A percentile compares a stretch with the other conserved stretches of the same genome.
These are phyloP conservation scores for Dendrolimus pini DNA, from an alignment of 2,888 invertebrate species.

Conservation along the genomic window DNA sequence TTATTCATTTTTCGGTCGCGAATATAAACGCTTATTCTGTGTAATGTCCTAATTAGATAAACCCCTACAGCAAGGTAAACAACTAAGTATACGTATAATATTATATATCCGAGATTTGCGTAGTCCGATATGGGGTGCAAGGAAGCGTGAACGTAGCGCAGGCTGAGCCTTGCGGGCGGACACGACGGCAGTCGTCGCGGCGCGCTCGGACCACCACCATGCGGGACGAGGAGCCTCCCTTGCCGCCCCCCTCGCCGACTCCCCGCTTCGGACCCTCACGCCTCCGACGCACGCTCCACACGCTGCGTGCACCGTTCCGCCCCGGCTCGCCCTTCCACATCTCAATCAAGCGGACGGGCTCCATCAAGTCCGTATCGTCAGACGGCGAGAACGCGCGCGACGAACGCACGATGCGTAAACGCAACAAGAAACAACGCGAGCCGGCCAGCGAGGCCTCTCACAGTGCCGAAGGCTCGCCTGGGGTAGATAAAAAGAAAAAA, in stretches of 20 bases:
- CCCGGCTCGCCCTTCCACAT: constrained; percentile 72
- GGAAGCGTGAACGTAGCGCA: constrained; percentile 25
- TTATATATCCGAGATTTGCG: constrained; percentile 47
- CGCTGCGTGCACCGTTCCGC: constrained; percentile 70
- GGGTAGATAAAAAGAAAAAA: constrained; percentile 56
- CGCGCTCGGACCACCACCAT: constrained; percentile 47
- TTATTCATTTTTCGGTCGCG: not conserved
- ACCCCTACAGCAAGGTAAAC: constrained; percentile 4
- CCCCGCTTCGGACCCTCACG: constrained; percentile 46
- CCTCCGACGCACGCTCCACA: constrained; percentile 64
- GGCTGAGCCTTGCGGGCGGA: constrained; percentile 25
- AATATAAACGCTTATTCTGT: not conserved
- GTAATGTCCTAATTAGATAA: constrained; percentile 7
- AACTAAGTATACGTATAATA: constrained; percentile 24
- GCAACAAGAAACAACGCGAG: constrained; percentile 64
- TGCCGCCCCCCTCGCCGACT: constrained; percentile 38
- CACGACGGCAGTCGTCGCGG: constrained; percentile 36
- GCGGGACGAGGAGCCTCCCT: constrained; percentile 50
- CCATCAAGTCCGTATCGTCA: constrained; percentile 62
- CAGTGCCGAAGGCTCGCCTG: constrained; percentile 57
- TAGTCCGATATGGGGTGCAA: constrained; percentile 44
- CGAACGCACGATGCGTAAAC: constrained; percentile 72
- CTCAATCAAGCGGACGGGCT: constrained; percentile 61
- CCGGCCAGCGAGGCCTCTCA: constrained; percentile 45
- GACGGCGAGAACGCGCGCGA: constrained; percentile 67